Percentiles rank a stretch among this genome's conserved stretches.
phyloP scores from a whole-genome alignment of 2,888 invertebrate genomes.

The Pinctada fucata region DNA sequence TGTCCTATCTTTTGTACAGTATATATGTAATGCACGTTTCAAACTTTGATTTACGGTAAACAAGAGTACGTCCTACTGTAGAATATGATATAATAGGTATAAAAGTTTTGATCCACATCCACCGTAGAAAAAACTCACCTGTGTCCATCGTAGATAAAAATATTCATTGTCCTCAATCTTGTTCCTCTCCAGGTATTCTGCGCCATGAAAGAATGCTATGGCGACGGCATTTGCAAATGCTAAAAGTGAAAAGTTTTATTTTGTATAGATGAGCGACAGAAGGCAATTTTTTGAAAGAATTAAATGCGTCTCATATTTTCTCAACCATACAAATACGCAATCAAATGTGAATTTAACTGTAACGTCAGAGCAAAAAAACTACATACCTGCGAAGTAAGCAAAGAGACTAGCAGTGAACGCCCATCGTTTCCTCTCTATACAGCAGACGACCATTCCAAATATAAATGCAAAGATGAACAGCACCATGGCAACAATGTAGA shows the following conservation, averaged over 20 bases:
- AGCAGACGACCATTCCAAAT: slow-evolving; percentile 97
- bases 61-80: too few relatives aligned
- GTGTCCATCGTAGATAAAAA: slow-evolving; percentile 60
- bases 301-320: neutral
- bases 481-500: slow-evolving; percentile 94
- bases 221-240: slow-evolving; percentile 69
- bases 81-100: too few relatives aligned
- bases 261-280: neutral
- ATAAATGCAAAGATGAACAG: slow-evolving; percentile 95
- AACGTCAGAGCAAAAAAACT: neutral
- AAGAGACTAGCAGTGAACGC: slow-evolving; percentile 65
- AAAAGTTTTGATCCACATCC: too few relatives aligned
- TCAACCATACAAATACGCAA: neutral
- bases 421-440: slow-evolving; percentile 83
- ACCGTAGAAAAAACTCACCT: slow-evolving; percentile 45
- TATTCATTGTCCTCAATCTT: slow-evolving; percentile 57
- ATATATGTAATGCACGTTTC: too few relatives aligned
- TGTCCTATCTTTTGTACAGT: too few relatives aligned
- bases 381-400: slow-evolving; percentile 64
- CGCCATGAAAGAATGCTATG: slow-evolving; percentile 73
- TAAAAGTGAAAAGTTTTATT: slow-evolving; percentile 36
- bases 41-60: too few relatives aligned
- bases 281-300: too few relatives aligned
- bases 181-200: slow-evolving; percentile 72
- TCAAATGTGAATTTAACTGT: neutral